Percentiles rank a stretch among this genome's conserved stretches.
phyloP scores from a whole-genome alignment of 2,113 vertebrate species.

The Plecotus auritus region DNA sequence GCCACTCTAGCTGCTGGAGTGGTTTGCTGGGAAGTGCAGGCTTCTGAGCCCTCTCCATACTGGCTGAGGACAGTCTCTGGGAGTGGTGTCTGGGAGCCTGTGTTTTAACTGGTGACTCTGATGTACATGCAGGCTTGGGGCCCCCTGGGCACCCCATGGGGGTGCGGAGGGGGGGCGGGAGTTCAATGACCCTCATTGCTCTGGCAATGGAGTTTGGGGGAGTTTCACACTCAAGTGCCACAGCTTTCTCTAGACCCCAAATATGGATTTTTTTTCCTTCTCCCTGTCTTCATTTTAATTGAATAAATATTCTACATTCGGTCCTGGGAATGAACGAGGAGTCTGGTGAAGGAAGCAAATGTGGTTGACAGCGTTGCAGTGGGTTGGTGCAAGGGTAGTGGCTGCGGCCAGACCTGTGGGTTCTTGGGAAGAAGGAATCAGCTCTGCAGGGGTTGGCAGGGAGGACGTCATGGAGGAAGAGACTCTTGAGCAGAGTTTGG shows the following conservation, averaged over 20 bases:
- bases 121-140: neutral
- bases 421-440: neutral
- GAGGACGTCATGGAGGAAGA: neutral
- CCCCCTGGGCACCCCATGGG: neutral
- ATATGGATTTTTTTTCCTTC: neutral
- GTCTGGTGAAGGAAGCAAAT: neutral
- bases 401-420: neutral
- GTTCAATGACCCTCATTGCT: neutral
- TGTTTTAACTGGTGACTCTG: neutral
- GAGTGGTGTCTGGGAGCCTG: neutral
- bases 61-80: neutral
- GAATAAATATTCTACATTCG: neutral
- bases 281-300: neutral
- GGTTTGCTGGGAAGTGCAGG: neutral
- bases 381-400: neutral
- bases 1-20: no score
- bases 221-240: neutral
- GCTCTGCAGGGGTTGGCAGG: neutral
- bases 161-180: no score
- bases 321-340: neutral
- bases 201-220: neutral
- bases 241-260: neutral
- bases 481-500: neutral
- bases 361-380: accelerated
- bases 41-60: neutral